Evolutionary conservation across 2,113 vertebrate species (phyloP), one percentile per base, ranked within the genome.

Genomic region (Brachionichthys hirsutus): DNA sequence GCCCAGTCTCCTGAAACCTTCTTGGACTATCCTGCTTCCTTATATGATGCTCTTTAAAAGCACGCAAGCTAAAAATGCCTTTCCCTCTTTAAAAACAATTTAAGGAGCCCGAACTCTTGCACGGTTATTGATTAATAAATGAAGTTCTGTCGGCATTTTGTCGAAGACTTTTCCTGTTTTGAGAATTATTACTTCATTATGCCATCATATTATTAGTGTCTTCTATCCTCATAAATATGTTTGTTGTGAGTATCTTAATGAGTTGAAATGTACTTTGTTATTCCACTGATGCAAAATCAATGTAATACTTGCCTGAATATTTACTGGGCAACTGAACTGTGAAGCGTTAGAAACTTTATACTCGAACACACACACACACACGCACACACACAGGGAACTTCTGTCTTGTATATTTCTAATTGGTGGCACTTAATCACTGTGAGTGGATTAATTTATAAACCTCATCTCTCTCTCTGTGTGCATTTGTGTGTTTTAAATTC

Each of bases 221-320:
- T 77, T 51, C 59, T 78, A 79, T 72, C 61, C 70, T 73, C 66
- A 63, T 69, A 65, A 42, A 65, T 52, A 59, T 60, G 67, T 57
- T 68, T 73, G 67, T 80, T 62, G 60, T 66, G 51, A 62, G 42
- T 9, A 56, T 70, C 22, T 44, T 67, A 69, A 73, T 78, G 51
- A 82, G 64, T 61, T 69, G 9, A 35, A 70, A 67, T 59, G 24
- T 49, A 24, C 36, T 73, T 69, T 11, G 38, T 76, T 70, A 65
- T 71, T 58, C 52, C 30, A 63, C 57, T 84, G 75, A 84, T 81
- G 81, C 63, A 81, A 81, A 85, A 76, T 81, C 75, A 71, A 24
- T 82, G 78, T 82, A 73, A 85, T 69, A 75, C 49, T 24, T 16
- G 47, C 12, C 48, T 61, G 53, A 73, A 82, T 75, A 75, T 78